Percentiles rank a stretch among this genome's conserved stretches.
These are phyloP conservation scores for Rissa tridactyla DNA, from an alignment of 2,113 vertebrate genomes.

Conservation along the genomic window DNA sequence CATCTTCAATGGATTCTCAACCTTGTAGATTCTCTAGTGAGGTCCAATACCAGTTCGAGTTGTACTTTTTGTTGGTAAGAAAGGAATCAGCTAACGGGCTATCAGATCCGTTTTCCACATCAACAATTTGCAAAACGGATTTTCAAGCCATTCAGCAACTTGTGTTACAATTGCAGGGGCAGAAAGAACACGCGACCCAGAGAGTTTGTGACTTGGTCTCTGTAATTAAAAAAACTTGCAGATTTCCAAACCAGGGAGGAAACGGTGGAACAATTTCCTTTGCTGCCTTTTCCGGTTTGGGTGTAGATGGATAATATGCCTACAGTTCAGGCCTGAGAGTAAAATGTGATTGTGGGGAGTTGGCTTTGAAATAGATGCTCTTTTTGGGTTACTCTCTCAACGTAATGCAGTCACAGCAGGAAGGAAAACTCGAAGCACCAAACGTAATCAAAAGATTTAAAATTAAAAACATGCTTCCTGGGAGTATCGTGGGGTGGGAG, in stretches of 20 bases:
- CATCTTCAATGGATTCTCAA: fast-evolving
- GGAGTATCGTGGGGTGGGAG: fast-evolving
- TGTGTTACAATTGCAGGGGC: neutral
- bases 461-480: neutral
- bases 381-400: neutral
- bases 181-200: neutral
- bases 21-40: neutral
- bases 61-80: neutral
- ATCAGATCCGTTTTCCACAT: neutral
- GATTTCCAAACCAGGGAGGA: neutral
- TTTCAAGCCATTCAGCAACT: neutral
- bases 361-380: neutral
- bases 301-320: neutral
- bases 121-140: neutral
- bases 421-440: neutral
- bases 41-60: neutral
- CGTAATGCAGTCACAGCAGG: neutral
- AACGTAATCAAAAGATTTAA: neutral
- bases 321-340: neutral
- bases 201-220: neutral
- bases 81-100: neutral
- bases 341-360: neutral
- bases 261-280: neutral
- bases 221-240: neutral
- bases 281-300: neutral